Conservation (phyloP, 2,113 vertebrate genomes). For the Ochotona princeps region DNA sequence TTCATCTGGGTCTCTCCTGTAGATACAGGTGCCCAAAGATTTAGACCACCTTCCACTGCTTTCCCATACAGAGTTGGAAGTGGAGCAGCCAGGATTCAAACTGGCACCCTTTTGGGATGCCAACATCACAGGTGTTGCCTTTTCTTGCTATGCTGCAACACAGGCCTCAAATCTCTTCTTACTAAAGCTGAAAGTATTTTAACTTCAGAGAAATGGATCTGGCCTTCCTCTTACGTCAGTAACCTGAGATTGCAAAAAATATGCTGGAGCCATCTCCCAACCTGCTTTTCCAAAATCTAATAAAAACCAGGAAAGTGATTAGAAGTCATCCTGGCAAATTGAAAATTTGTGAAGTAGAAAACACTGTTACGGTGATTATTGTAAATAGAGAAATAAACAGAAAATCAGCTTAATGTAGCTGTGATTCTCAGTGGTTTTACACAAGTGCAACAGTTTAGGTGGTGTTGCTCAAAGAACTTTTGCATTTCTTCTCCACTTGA, state of each 20-base stretch:
- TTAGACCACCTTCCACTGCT: no score
- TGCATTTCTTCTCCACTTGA: not conserved
- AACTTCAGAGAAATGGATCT: not conserved
- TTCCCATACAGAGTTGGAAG: no score
- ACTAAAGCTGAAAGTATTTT: not conserved
- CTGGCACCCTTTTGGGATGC: no score
- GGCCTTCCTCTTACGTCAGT: not conserved
- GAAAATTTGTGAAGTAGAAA: constrained; percentile 42
- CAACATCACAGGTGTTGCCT: no score
- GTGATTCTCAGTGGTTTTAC: not conserved
- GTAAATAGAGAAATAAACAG: constrained; percentile 30
- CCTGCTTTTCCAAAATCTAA: not conserved
- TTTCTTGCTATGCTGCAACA: no score
- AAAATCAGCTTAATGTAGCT: not conserved
- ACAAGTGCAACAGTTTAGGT: not conserved
- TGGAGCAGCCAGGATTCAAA: no score
- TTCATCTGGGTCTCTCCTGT: no score
- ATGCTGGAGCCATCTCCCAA: not conserved
- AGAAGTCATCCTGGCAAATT: constrained; percentile 30
- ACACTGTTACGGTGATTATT: not conserved
- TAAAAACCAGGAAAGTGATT: not conserved
- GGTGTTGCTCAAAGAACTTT: rapidly evolving
- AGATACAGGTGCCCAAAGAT: no score
- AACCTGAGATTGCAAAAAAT: not conserved
- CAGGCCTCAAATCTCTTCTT: no score